Base-by-base conservation (phyloP, 2,888 invertebrate genomes). In the Fragum sueziense region DNA sequence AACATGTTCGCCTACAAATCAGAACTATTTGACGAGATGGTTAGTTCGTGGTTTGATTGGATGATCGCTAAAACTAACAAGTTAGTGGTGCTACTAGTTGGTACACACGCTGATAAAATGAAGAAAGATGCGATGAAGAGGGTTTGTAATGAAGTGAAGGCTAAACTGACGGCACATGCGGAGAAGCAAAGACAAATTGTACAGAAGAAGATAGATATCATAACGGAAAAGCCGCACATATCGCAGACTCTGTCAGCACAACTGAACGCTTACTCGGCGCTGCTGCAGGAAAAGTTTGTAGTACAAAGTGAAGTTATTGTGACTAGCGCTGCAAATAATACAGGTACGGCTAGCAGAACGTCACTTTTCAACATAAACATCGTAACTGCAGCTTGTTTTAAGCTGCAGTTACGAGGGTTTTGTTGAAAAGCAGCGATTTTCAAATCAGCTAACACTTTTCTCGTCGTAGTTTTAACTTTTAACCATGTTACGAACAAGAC, bases 11-110 rank as follows among this genome's bases (percentile, higher is more conserved):
- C 88, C 4, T 92, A 92, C 84, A 83, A 74, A 2, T 75, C 85
- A 3, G 87, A 87, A 20, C 67, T 79, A 14, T 93, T 93, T 79
- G 76, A 90, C 6, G 86, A 90, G 25, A 76, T 87, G 81, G 88
- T 93, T 22, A 91, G 91, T 6, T 85, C 86, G 1, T 93, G 93
- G 93, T 86, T 93, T 59, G 91, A 93, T 76, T 91, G 91, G 89
- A 88, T 93, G 87, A 88, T 93, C 17, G 89, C 90, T 7, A 89
- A 89, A 70, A 90, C 88, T 31, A 92, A 92, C 79, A 89, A 91
- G 67, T 76, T 92, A 1, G 86, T 88, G 1, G 87, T 92, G 14
- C 72, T 92, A 17, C 81, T 91, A 14, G 91, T 93, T 0, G 93
- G 91, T 17, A 92, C 92, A 0, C 90, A 92, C 52, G 78, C 88